Conservation (phyloP, 2,113 vertebrate species). For the Antechinus flavipes region DNA sequence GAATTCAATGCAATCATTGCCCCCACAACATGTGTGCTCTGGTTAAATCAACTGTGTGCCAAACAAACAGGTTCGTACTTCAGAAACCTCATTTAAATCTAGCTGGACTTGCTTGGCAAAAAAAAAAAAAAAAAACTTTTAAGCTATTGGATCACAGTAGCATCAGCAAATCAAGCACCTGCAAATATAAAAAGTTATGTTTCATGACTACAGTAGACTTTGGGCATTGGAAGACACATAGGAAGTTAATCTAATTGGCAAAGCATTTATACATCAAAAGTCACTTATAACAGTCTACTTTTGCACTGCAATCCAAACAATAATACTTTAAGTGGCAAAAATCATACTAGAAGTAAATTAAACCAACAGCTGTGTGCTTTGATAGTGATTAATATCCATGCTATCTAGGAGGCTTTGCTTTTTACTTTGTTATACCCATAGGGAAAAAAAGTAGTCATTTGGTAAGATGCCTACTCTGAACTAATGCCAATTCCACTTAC, state of each 20-base stretch:
- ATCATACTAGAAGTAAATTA: conserved; percentile 75
- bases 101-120: conserved; percentile 39
- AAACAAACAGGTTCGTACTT: conserved; percentile 52
- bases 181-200: conserved; percentile 56
- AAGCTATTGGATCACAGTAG: conserved; percentile 37
- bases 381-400: conserved; percentile 64
- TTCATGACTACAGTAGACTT: conserved; percentile 55
- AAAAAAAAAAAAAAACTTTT: conserved; percentile 20
- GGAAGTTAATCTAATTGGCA: conserved; percentile 65
- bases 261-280: conserved; percentile 64
- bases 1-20: conserved; percentile 58
- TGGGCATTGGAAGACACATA: conserved; percentile 44
- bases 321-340: conserved; percentile 74
- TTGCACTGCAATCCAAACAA: conserved; percentile 48
- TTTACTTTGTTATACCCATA: conserved; percentile 41
- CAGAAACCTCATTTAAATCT: conserved; percentile 58
- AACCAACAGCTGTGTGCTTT: conserved; percentile 75
- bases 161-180: conserved; percentile 61
- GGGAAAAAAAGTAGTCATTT: conserved; percentile 15
- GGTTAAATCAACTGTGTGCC: conserved; percentile 59
- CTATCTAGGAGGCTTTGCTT: conserved; percentile 72
- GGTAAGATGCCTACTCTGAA: conserved; percentile 59
- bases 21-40: conserved; percentile 35
- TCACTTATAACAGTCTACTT: conserved; percentile 56
- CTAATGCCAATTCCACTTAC: conserved; percentile 63